phyloP scores from a whole-genome alignment of 2,113 vertebrate genomes.

The Suricata suricatta region DNA sequence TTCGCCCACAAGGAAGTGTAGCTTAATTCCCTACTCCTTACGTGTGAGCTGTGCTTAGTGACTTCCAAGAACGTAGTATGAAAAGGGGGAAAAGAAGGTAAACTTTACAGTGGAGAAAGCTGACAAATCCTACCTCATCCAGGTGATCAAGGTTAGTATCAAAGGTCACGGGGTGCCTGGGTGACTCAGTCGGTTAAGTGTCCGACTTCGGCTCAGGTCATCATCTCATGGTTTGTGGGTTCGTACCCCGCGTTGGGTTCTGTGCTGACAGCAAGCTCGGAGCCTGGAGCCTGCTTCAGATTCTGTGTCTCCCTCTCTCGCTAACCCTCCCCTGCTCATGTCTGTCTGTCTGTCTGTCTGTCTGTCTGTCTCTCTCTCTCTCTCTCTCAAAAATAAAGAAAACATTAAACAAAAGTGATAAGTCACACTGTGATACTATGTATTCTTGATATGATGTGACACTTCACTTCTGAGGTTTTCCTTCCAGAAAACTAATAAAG shows the following conservation, averaged over 20 bases:
- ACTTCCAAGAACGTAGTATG: neutral
- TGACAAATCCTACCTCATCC: neutral
- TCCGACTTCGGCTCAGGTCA: too few species aligned
- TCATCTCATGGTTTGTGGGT: too few species aligned
- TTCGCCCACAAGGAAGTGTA: neutral
- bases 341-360: too few species aligned
- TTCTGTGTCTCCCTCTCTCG: too few species aligned
- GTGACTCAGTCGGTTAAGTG: too few species aligned
- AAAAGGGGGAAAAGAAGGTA: neutral
- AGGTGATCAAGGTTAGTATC: neutral
- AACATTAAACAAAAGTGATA: too few species aligned
- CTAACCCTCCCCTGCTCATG: too few species aligned
- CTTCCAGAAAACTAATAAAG: neutral
- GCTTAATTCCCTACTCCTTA: neutral
- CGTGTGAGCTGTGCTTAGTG: neutral
- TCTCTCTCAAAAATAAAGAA: too few species aligned
- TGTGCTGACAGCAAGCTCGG: too few species aligned
- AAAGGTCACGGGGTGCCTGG: neutral
- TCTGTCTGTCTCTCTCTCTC: too few species aligned
- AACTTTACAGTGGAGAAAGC: neutral
- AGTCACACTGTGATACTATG: neutral
- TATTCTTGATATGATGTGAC: neutral
- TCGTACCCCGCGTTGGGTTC: too few species aligned
- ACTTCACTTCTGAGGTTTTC: neutral
- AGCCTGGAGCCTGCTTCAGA: too few species aligned